Conservation (phyloP, 2,888 invertebrate genomes). For the Tipula vernalis region DNA sequence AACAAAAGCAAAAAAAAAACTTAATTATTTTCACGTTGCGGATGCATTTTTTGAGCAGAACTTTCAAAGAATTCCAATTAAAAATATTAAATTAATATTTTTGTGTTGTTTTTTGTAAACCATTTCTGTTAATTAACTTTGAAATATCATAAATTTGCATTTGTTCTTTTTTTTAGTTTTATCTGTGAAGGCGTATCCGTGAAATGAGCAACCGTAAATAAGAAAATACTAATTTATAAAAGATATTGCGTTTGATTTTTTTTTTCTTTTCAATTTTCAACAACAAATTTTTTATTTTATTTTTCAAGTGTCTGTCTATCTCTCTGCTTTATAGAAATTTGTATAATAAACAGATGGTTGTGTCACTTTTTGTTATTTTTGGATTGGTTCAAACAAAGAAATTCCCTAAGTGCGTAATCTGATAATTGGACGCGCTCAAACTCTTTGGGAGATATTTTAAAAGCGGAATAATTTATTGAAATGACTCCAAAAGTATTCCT, state of each 20-base stretch:
- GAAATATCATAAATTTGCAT: slow-evolving; percentile 4
- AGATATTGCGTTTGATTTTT: neutral
- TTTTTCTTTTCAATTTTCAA: neutral
- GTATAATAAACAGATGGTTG: neutral
- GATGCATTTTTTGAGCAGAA: neutral
- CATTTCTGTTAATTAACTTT: neutral
- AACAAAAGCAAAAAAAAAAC: neutral
- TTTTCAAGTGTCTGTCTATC: slow-evolving; percentile 4
- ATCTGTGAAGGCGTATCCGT: neutral
- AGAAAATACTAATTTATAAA: neutral
- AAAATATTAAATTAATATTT: neutral
- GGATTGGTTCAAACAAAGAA: neutral
- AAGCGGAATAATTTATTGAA: neutral
- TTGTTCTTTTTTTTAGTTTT: neutral
- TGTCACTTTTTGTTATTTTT: neutral
- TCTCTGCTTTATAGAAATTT: neutral
- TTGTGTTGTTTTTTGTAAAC: neutral
- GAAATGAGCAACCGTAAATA: neutral
- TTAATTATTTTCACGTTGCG: neutral
- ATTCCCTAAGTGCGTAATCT: neutral
- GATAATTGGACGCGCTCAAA: neutral
- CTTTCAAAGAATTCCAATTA: neutral
- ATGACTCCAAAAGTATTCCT: too few relatives aligned
- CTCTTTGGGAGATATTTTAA: neutral
- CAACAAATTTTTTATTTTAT: neutral